Base-by-base conservation (phyloP, 2,888 invertebrate genomes). In the Troides helena region DNA sequence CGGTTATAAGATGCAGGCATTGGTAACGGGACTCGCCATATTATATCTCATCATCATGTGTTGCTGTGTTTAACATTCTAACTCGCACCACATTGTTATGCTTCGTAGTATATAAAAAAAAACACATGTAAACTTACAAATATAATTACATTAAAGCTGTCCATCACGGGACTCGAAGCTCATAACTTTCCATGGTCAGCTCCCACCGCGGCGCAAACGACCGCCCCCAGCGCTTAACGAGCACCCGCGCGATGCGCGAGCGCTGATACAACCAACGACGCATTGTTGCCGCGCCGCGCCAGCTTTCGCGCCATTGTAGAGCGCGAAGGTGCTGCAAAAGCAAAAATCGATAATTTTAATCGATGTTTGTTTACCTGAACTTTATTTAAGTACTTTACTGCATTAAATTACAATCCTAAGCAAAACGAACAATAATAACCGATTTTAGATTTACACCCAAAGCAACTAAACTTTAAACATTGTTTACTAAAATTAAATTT, bases 261-360 rank as follows among this genome's bases (percentile, higher is more conserved):
- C 85, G 84, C 85, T 77, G 92, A 91, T 92, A 89, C 78, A 78
- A 75, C 72, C 83, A 87, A 88, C 88, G 87, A 87, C 78, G 87
- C 86, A 91, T 92, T 91, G 92, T 92, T 89, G 85, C 85, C 81
- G 80, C 80, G 80, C 85, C 88, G 91, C 85, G 92, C 89, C 86
- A 92, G 87, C 89, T 91, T 92, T 92, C 92, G 89, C 92, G 85
- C 92, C 92, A 92, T 92, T 92, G 92, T 92, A 81, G 46, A 43
- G 53, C 81, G 39, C 76, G 69, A 77, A 85, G 87, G 87, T 88
- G 89, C 85, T 81, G 79, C 81, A 82, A 85, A 85, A 86, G 79
- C 81, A 82, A 85, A 85, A 86, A 91, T 91, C 91, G 83, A 80
- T 77, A 79, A 78, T 77, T 78, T 75, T 85, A 81, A 91, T 90